A percentile compares a stretch with the other conserved stretches of the same genome.
These are phyloP conservation scores for Isaurus tuberculatus DNA, from an alignment of 92 coral and sea anemone species.

Conservation along the genomic window DNA sequence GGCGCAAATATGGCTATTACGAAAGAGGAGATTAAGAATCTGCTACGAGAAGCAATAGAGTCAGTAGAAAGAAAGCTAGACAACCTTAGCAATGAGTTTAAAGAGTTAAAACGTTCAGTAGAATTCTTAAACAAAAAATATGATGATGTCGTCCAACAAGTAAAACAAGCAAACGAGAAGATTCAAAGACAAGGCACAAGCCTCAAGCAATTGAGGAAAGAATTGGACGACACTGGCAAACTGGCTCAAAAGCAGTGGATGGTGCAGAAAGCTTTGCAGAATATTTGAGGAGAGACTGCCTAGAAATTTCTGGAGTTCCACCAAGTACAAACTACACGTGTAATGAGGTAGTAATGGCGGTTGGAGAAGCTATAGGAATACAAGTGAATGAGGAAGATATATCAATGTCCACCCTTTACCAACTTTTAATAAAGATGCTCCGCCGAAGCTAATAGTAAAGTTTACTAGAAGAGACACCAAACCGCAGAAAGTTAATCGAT, in stretches of 20 bases:
- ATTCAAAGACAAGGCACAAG: conserved; percentile 23
- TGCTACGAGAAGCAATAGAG: conserved; percentile 41
- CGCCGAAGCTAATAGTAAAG: conserved; percentile 52
- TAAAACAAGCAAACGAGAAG: conserved; percentile 42
- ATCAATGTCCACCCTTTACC: conserved; percentile 57
- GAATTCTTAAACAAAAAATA: conserved; percentile 39
- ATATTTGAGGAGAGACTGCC: conserved; percentile 22
- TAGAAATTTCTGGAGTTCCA: conserved; percentile 27
- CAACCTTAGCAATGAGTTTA: conserved; percentile 25
- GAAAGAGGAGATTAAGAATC: conserved; percentile 10
- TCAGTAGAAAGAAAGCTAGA: conserved; percentile 38
- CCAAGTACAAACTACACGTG: conserved; percentile 12
- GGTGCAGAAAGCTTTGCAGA: conserved; percentile 37
- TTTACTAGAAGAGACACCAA: conserved; percentile 49
- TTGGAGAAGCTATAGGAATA: conserved; percentile 32
- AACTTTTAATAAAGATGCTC: conserved; percentile 51
- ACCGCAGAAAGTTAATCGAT: conserved; percentile 51
- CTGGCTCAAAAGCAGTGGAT: conserved; percentile 45
- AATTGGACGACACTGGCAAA: conserved; percentile 44
- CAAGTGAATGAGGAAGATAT: conserved; percentile 51
- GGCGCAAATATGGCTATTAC: conserved; percentile 6
- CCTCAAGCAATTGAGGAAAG: conserved; percentile 23
- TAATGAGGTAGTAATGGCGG: conserved; percentile 21
- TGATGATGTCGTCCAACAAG: conserved; percentile 30
- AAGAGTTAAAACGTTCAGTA: conserved; percentile 46